Conservation (phyloP, 2,113 vertebrate genomes). For the Phyllostomus discolor region DNA sequence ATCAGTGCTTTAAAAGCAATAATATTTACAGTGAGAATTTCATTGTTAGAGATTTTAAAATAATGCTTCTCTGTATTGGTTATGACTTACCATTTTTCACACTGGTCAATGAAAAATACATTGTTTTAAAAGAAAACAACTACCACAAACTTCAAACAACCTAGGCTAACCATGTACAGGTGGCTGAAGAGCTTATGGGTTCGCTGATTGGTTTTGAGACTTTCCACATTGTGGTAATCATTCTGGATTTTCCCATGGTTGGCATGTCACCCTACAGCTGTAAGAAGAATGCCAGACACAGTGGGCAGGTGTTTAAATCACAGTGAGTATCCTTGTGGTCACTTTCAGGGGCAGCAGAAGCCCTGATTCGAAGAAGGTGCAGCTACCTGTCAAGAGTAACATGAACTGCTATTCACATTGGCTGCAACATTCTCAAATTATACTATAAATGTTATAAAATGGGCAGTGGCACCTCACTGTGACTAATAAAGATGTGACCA, state of each 20-base stretch:
- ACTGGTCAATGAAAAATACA: not conserved
- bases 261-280: slow-evolving; percentile 44
- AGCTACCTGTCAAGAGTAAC: slow-evolving; percentile 24
- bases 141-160: not conserved
- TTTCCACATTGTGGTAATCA: slow-evolving; percentile 52
- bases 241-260: slow-evolving; percentile 49
- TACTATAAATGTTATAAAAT: not conserved
- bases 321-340: not conserved
- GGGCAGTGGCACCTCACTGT: not conserved
- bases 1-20: slow-evolving; percentile 8
- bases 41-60: not conserved
- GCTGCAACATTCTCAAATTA: not conserved
- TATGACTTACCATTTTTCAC: not conserved
- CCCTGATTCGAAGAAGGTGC: not conserved
- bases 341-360: not conserved
- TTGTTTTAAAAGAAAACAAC: slow-evolving; percentile 18
- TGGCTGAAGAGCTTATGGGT: not conserved
- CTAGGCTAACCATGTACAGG: slow-evolving; percentile 47
- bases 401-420: not conserved
- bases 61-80: not conserved
- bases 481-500: slow-evolving; percentile 15
- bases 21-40: not conserved
- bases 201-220: slow-evolving; percentile 52
- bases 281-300: slow-evolving; percentile 33
- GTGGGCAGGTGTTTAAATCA: slow-evolving; percentile 56